These are phyloP conservation scores for Aptenodytes patagonicus DNA, from an alignment of 2,113 vertebrate genomes.

Conservation along the genomic window DNA sequence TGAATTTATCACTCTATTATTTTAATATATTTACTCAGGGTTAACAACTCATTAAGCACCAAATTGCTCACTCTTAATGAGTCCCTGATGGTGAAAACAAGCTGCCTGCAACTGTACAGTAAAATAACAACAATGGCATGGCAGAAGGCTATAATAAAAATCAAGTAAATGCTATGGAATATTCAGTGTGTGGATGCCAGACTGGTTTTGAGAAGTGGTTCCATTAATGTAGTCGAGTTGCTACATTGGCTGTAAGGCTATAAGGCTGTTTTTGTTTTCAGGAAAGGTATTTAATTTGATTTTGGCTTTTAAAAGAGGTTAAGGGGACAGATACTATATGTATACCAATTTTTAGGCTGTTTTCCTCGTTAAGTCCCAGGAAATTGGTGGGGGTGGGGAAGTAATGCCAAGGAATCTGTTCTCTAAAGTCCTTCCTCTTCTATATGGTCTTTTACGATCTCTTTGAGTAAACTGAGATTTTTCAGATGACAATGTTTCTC, in stretches of 20 bases:
- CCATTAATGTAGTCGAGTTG: background rate
- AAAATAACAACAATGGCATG: conserved; percentile 60
- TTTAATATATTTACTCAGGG: conserved; percentile 78
- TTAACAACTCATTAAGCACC: conserved; percentile 78
- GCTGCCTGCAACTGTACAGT: conserved; percentile 66
- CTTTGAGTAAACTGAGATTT: background rate
- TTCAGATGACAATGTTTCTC: background rate
- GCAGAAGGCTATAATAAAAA: conserved; percentile 63
- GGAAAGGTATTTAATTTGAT: background rate
- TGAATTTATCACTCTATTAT: conserved; percentile 75
- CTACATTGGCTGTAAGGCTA: background rate
- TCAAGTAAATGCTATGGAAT: conserved; percentile 52
- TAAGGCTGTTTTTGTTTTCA: background rate
- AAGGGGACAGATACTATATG: background rate
- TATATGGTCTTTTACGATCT: background rate
- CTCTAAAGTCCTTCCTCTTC: background rate
- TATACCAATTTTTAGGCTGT: background rate
- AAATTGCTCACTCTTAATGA: conserved; percentile 77
- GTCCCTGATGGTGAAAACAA: conserved; percentile 64
- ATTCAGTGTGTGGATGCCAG: conserved; percentile 17
- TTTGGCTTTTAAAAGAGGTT: background rate
- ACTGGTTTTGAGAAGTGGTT: background rate
- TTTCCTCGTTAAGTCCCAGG: background rate
- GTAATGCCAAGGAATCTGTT: background rate
- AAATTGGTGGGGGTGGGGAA: background rate